These are phyloP conservation scores for Dolomedes plantarius DNA, from an alignment of 2,888 invertebrate species.

Conservation along the genomic window DNA sequence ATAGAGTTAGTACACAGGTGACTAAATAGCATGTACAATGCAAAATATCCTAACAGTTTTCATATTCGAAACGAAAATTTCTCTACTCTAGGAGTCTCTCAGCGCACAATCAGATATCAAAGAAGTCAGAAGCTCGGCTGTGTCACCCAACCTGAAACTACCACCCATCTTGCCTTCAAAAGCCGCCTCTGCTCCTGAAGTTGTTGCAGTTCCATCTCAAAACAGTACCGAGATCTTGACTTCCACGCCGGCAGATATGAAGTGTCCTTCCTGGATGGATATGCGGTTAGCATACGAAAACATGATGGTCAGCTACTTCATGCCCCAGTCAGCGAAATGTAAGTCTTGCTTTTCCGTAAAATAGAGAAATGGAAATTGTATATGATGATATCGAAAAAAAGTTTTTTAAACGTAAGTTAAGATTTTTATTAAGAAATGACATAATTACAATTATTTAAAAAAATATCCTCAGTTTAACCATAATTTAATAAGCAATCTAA, in stretches of 20 bases:
- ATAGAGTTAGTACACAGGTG: too few relatives aligned
- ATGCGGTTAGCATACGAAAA: conserved; percentile 51
- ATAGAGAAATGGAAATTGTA: neutral
- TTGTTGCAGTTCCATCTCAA: conserved; percentile 27
- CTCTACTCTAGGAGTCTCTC: neutral
- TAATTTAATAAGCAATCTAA: too few relatives aligned
- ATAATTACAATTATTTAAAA: too few relatives aligned
- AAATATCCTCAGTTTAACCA: too few relatives aligned
- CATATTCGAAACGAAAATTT: too few relatives aligned
- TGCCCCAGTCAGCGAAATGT: conserved; percentile 53
- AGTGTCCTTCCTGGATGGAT: conserved; percentile 22
- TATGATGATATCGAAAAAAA: too few relatives aligned
- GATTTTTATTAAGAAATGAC: too few relatives aligned
- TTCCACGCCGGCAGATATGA: neutral
- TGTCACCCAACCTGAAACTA: conserved; percentile 49
- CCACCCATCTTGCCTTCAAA: conserved; percentile 36
- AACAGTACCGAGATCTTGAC: neutral
- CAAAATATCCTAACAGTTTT: too few relatives aligned
- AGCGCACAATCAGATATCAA: conserved; percentile 21
- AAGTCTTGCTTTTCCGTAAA: neutral
- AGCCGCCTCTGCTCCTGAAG: neutral
- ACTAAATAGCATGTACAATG: too few relatives aligned
- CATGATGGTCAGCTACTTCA: conserved; percentile 59
- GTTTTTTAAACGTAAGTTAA: too few relatives aligned
- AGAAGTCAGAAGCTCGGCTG: conserved; percentile 42